Evolutionary conservation across 2,113 vertebrate genomes (phyloP).

Genomic region (Corydoras sp.): DNA sequence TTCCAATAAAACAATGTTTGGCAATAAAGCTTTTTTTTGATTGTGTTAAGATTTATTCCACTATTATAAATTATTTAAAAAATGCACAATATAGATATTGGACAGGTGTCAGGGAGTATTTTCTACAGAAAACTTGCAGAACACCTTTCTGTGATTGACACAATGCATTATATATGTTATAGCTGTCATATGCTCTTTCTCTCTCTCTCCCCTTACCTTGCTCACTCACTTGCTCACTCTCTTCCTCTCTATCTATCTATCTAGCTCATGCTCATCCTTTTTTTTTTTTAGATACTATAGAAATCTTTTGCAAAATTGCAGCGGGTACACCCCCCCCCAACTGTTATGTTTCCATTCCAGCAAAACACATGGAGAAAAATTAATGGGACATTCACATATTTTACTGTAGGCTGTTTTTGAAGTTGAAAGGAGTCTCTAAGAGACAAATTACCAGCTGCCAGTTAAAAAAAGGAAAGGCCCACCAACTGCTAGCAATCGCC

Average conservation of each 20-base stretch:
- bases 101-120: not conserved
- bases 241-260: not conserved
- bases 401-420: slow-evolving; percentile 29
- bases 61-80: not conserved
- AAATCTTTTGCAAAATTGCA: not conserved
- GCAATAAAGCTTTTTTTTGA: too few relatives aligned
- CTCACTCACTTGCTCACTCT: not conserved
- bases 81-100: slow-evolving; percentile 1
- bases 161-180: slow-evolving; percentile 22
- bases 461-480: slow-evolving; percentile 21
- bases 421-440: slow-evolving; percentile 22
- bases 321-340: slow-evolving; percentile 6
- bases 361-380: slow-evolving; percentile 27
- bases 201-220: not conserved
- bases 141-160: slow-evolving; percentile 15
- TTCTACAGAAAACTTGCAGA: slow-evolving; percentile 5
- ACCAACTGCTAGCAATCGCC: slow-evolving; percentile 7
- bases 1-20: not conserved
- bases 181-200: not conserved
- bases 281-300: not conserved
- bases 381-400: slow-evolving; percentile 26
- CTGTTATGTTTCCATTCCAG: not conserved
- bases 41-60: not conserved
- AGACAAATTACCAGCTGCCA: slow-evolving; percentile 32
- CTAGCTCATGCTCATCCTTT: not conserved